Conservation (phyloP, 2,113 vertebrate genomes). For the Erythrocercus mccallii region DNA sequence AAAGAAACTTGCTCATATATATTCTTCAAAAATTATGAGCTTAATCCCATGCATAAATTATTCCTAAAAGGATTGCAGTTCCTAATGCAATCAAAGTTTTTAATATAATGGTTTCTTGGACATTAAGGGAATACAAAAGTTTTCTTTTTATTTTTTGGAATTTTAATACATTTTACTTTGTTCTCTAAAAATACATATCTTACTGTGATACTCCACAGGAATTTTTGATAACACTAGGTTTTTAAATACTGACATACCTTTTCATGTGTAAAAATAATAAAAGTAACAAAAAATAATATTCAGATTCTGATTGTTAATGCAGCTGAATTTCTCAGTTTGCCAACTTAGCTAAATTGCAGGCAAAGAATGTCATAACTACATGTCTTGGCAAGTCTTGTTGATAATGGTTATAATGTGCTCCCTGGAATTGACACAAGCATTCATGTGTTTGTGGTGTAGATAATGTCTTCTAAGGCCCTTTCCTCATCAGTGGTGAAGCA, state of each 20-base stretch:
- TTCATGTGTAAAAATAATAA: not conserved
- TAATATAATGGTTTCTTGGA: not conserved
- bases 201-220: not conserved
- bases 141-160: not conserved
- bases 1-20: not conserved
- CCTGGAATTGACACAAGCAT: conserved; percentile 75
- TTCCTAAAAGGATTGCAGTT: not conserved
- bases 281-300: not conserved
- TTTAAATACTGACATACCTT: not conserved
- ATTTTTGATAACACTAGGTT: not conserved
- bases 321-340: not conserved
- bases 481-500: conserved; percentile 81
- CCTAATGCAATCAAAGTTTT: not conserved
- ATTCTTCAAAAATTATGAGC: not conserved
- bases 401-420: conserved; percentile 43
- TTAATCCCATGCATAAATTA: not conserved
- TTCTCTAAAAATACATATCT: not conserved
- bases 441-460: conserved; percentile 92
- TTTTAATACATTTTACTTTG: not conserved
- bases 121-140: not conserved
- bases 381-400: conserved; percentile 34
- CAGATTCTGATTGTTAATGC: not conserved
- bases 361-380: not conserved
- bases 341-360: not conserved
- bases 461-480: conserved; percentile 84